Base-by-base conservation (phyloP, 2,113 vertebrate species). In the Gymnogyps californianus region DNA sequence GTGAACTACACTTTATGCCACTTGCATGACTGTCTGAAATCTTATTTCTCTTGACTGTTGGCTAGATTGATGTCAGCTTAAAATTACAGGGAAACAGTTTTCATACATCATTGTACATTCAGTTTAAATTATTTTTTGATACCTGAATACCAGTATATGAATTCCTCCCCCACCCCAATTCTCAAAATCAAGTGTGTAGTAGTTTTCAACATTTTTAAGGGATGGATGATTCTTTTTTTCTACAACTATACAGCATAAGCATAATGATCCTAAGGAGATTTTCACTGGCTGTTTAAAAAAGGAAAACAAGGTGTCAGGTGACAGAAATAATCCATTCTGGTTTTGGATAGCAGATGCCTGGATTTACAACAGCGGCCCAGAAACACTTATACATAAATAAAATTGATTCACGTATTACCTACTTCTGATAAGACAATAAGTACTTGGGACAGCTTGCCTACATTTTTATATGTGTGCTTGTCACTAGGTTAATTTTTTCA, bases 1-100 rank as follows among this genome's bases (percentile, higher is more conserved):
- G 7, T 32, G 6, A 88, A 66, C 18, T 54, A 64, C 3, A 44
- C 3, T 75, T 90, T 18, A 79, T 3, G 2, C 4, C 3, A 13
- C 22, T 21, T 94, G 74, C 13, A 22, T 46, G 11, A 59, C 21
- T 24, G 3, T 13, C 32, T 76, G 62, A 83, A 90, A 82, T 44
- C 0, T 0, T 26, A 2, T 34, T 71, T 92, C 57, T 90, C 16
- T 80, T 64, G 16, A 59, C 29, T 36, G 32, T 24, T 42, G 16
- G 29, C 34, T 67, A 64, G 13, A 87, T 5, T 11, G 3, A 51
- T 26, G 22, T 51, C 20, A 46, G 17, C 17, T 90, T 65, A 90
- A 82, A 64, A 82, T 29, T 47, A 85, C 13, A 67, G 9, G 7
- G 34, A 58, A 74, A 82, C 9, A 29, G 11, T 46, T 34, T 79